Percentiles rank a stretch among this genome's conserved stretches.
Conservation (phyloP, 1,140 invertebrate species). For the Hydropsyche tenuis region DNA sequence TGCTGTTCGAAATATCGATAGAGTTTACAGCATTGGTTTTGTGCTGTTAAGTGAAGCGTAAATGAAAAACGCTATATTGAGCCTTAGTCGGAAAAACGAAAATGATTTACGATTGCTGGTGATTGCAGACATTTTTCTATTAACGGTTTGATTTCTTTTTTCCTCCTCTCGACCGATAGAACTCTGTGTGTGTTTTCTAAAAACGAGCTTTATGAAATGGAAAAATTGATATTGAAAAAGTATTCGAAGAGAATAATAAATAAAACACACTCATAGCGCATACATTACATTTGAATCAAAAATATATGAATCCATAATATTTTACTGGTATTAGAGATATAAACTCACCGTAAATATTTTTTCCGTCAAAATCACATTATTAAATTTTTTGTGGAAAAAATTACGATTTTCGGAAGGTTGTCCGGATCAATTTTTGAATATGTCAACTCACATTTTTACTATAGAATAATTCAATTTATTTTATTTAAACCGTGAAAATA, state of each 20-base stretch:
- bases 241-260: conserved; percentile 2
- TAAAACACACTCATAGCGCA: neutral
- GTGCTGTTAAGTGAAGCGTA: neutral
- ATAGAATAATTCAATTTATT: too few relatives aligned
- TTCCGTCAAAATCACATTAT: neutral
- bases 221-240: conserved; percentile 23
- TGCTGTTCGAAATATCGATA: too few relatives aligned
- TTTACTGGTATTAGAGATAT: neutral
- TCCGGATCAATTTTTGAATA: too few relatives aligned
- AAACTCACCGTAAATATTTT: neutral
- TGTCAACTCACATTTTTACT: too few relatives aligned
- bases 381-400: neutral
- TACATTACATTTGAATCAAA: neutral
- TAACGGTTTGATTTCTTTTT: conserved; percentile 19
- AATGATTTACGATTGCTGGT: conserved; percentile 25
- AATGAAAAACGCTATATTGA: conserved; percentile 23
- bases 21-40: too few relatives aligned
- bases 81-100: conserved; percentile 19
- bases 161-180: neutral
- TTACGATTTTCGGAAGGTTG: neutral
- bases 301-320: neutral
- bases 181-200: neutral
- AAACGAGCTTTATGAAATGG: conserved; percentile 18
- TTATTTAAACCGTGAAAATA: too few relatives aligned
- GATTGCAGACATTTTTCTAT: conserved; percentile 35